Evolutionary conservation across 2,113 vertebrate species (phyloP).

Genomic region (Argyrosomus japonicus): DNA sequence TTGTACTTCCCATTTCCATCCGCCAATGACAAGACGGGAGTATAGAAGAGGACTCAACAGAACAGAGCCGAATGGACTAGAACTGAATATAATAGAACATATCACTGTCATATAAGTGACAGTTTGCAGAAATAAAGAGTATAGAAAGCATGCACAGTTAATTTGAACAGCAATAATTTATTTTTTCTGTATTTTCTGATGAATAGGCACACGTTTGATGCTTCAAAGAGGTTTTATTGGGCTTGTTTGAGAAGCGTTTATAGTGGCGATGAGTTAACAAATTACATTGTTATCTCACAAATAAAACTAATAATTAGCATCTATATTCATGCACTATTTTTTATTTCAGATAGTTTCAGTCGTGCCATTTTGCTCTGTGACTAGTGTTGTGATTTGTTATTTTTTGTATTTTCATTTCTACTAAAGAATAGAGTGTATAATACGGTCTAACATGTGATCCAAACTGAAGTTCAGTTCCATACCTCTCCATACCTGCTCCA

Average conservation of each 20-base stretch:
- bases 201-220: background rate
- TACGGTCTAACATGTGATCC: too few species aligned
- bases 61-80: background rate
- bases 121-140: background rate
- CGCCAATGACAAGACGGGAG: constrained; percentile 53
- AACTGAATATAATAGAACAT: constrained; percentile 12
- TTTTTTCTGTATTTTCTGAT: background rate
- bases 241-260: background rate
- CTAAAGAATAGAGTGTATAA: too few species aligned
- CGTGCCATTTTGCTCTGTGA: too few species aligned
- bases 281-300: background rate
- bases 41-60: constrained; percentile 9
- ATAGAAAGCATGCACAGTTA: background rate
- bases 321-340: too few species aligned
- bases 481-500: too few species aligned
- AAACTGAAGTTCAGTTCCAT: too few species aligned
- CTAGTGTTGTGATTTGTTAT: too few species aligned
- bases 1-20: constrained; percentile 49
- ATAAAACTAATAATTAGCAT: too few species aligned
- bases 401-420: too few species aligned
- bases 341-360: too few species aligned
- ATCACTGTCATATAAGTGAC: too few species aligned
- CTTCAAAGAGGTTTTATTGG: background rate
- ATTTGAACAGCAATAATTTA: too few species aligned
- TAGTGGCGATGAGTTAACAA: background rate